A percentile compares a stretch with the other conserved stretches of the same genome.
These are phyloP conservation scores for Neolamprologus caudopunctatus DNA, from an alignment of 2,113 vertebrate species.

Conservation along the genomic window DNA sequence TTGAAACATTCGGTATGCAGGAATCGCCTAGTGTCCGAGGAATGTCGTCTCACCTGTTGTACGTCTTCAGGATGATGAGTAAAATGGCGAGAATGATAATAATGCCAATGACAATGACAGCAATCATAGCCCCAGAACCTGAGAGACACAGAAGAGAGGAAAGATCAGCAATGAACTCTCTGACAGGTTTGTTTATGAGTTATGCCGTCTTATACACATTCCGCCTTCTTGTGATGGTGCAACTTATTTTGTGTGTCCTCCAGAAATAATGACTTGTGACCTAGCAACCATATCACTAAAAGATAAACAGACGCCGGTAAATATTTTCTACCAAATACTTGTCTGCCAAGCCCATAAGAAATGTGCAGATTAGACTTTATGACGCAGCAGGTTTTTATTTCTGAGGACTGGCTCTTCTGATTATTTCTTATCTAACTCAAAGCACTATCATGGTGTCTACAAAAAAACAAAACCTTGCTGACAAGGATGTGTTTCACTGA, in stretches of 20 bases:
- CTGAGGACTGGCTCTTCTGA: not conserved
- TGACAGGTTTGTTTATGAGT: not conserved
- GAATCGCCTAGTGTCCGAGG: not conserved
- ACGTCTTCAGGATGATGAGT: conserved; percentile 85
- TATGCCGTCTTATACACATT: not conserved
- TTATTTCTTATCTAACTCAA: not conserved
- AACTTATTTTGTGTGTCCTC: not conserved
- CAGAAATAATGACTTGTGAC: not conserved
- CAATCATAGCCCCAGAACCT: conserved; percentile 95
- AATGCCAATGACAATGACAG: conserved; percentile 83
- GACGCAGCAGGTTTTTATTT: not conserved
- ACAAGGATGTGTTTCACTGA: not conserved
- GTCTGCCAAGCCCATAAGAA: not conserved
- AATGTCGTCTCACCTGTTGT: conserved; percentile 82
- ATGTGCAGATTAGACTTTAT: not conserved
- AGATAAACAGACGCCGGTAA: not conserved
- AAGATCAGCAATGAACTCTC: not conserved
- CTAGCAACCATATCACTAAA: not conserved
- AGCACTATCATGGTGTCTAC: not conserved
- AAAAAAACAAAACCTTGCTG: not conserved
- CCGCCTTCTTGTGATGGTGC: not conserved
- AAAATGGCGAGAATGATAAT: conserved; percentile 83
- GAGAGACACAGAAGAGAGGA: not conserved
- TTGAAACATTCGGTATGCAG: not conserved
- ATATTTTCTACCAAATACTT: not conserved